Evolutionary conservation across 2,888 invertebrate genomes (phyloP).

Genomic region (Ichneumon xanthorius): DNA sequence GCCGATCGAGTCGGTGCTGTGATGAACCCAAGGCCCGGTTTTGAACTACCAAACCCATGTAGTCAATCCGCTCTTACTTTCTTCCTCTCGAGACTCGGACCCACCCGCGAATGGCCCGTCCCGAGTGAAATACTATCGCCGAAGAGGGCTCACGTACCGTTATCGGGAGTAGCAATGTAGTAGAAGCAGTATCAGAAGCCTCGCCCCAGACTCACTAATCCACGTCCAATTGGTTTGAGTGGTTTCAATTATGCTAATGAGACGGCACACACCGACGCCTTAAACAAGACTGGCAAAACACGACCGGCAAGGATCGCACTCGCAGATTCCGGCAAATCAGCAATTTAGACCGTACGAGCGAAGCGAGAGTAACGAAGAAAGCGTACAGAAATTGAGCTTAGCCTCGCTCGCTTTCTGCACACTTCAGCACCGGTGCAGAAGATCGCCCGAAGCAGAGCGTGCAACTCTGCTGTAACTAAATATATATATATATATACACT

Average conservation of each 20-base stretch:
- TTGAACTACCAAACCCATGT: conserved; percentile 10
- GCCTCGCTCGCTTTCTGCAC: conserved; percentile 12
- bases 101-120: conserved; percentile 20
- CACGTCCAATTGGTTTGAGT: conserved; percentile 80
- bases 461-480: not conserved
- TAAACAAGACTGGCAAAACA: conserved; percentile 64
- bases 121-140: conserved; percentile 15
- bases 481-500: too few species aligned
- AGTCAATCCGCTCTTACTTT: conserved; percentile 27
- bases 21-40: not conserved
- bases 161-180: conserved; percentile 29
- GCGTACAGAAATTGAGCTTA: conserved; percentile 26
- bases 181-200: conserved; percentile 1
- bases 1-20: not conserved
- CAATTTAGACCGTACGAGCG: conserved; percentile 61
- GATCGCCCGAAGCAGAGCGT: not conserved
- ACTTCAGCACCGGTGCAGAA: not conserved
- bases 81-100: conserved; percentile 24
- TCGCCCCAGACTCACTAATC: conserved; percentile 65
- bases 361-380: conserved; percentile 6
- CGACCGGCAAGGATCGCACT: conserved; percentile 63
- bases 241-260: conserved; percentile 81
- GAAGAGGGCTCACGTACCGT: conserved; percentile 5
- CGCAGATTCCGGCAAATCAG: conserved; percentile 71
- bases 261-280: conserved; percentile 74